Evolutionary conservation across 2,113 vertebrate species (phyloP), one percentile per base, ranked within the genome.

Genomic region (Xenopus laevis): DNA sequence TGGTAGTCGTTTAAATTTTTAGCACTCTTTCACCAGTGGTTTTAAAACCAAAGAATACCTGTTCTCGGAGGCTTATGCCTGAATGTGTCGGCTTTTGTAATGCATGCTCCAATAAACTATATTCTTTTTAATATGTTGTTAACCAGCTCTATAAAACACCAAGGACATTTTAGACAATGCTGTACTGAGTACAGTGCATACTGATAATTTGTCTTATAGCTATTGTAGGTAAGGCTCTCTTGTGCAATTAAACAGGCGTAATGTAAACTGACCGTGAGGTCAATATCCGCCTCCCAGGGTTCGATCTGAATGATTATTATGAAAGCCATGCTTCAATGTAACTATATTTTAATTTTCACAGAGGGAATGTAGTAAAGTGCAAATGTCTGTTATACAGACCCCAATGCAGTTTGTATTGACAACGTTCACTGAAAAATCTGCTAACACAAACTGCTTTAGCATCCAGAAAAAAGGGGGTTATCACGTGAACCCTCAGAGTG

Each of bases 151-250:
- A 33, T 71, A 65, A 74, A 61, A 71, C 72, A 78, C 59, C 71
- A 79, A 71, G 45, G 20, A 78, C 74, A 21, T 64, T 55, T 61
- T 64, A 46, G 66, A 64, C 17, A 59, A 62, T 18, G 55, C 21
- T 50, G 65, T 64, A 65, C 62, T 45, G 27, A 72, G 47, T 72
- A 50, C 66, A 52, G 67, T 60, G 27, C 45, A 77, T 30, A 58
- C 66, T 70, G 69, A 77, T 77, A 77, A 70, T 77, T 70, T 70
- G 47, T 67, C 74, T 67, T 70, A 77, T 70, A 77, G 74, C 67
- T 77, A 64, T 77, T 55, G 67, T 40, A 64, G n/a, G 60, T 44
- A 64, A 70, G 40, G 74, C 50, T 61, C 74, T 70, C 67, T n/a
- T 77, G 27, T 77, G 74, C 74, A 77, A 77, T 77, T 77, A 77